Conservation (phyloP, 2,888 invertebrate genomes). For the Bibio marci region DNA sequence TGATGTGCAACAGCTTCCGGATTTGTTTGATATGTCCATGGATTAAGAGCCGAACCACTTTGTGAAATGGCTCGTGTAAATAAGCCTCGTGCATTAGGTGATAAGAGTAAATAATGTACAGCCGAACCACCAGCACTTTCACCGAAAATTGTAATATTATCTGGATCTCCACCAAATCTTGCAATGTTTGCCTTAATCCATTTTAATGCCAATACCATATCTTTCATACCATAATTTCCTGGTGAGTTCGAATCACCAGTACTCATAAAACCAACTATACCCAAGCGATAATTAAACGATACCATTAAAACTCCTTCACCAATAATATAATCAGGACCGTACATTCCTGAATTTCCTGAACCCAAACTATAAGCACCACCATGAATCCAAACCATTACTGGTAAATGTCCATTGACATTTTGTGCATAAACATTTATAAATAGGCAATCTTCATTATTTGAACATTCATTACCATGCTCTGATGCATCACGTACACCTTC, state of each 20-base stretch:
- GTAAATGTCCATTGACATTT: constrained; percentile 2
- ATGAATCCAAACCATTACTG: constrained; percentile 10
- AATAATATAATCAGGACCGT: constrained; percentile 9
- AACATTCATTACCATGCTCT: constrained; percentile 3
- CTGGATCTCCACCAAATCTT: constrained; percentile 50
- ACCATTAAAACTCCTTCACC: constrained; percentile 8
- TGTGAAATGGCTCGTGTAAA: constrained; percentile 45
- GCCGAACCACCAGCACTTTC: constrained; percentile 8
- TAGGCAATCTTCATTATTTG: constrained; percentile 8
- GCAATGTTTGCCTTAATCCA: constrained; percentile 36
- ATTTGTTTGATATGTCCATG: constrained; percentile 37
- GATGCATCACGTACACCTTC: constrained; percentile 7
- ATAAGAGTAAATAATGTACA: constrained; percentile 8
- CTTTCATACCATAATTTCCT: constrained; percentile 54
- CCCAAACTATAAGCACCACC: constrained; percentile 9
- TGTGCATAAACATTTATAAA: constrained; percentile 9
- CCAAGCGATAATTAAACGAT: constrained; percentile 9
- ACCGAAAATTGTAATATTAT: constrained; percentile 45
- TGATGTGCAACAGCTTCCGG: constrained; percentile 39
- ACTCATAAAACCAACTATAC: constrained; percentile 46
- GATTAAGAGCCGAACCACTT: constrained; percentile 44
- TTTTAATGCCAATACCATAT: constrained; percentile 30
- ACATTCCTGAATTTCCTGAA: constrained; percentile 4
- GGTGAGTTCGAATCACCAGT: constrained; percentile 47
- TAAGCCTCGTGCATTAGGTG: constrained; percentile 26